Base-by-base conservation (phyloP, 2,113 vertebrate species). In the Oenanthe melanoleuca region DNA sequence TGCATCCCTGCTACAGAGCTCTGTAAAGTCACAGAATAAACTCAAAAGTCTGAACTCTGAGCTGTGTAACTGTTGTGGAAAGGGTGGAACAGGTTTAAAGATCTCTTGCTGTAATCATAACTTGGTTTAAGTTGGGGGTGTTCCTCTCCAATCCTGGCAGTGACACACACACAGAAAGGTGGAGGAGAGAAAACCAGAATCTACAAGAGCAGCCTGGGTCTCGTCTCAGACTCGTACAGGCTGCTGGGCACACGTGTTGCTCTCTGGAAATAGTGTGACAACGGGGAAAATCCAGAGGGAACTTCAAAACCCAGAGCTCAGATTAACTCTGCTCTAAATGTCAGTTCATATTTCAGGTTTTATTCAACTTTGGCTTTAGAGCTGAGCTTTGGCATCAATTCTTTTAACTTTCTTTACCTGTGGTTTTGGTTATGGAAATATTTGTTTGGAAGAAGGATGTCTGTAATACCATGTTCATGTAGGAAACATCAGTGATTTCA, bases 231-330 rank as follows among this genome's bases (percentile, higher is more conserved):
- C 56, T 63, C 8, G 1, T 15, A 22, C 1, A 64, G 33, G 10
- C 45, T 42, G 21, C 38, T 70, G 75, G 52, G 40, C 16, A 1
- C 29, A 25, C 0, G 1, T 34, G 8, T 23, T 61, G 56, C 52
- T 90, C 24, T 77, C 59, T 65, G 33, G 14, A 90, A 69, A 40
- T 11, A 38, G 34, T 26, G 25, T 57, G 49, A 21, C 33, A 67
- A 24, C 0, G 0, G 52, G 45, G 23, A 42, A 50, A 56, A 78
- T 55, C n/a, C 34, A 2, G 26, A 52, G 42, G 42, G 38, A 79
- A 31, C 23, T 60, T 37, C 64, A 67, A 59, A 71, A 38, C 17
- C 34, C n/a, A 5, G 65, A 23, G 22, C 47, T 83, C 50, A 83
- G 64, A 80, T 67, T 53, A 59, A 61, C 49, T 28, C 25, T 37